phyloP scores from a whole-genome alignment of 2,888 invertebrate genomes.

The Tineola bisselliella region DNA sequence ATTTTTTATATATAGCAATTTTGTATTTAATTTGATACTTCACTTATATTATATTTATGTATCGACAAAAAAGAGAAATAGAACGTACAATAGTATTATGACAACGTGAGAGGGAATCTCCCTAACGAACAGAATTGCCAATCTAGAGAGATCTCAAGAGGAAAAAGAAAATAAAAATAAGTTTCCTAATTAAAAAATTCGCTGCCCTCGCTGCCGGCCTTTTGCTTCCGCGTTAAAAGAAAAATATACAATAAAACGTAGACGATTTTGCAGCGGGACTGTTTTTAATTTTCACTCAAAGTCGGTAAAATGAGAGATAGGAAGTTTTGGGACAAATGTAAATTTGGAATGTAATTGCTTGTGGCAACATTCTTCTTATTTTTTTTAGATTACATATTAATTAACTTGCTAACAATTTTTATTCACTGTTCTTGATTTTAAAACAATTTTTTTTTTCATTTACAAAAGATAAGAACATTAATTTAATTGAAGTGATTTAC shows the following conservation, averaged over 20 bases:
- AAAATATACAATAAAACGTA: slow-evolving; percentile 16
- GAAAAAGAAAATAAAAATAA: slow-evolving; percentile 32
- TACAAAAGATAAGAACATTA: too few species aligned
- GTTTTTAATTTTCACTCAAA: slow-evolving; percentile 9
- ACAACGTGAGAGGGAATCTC: not conserved
- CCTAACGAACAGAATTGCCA: slow-evolving; percentile 6
- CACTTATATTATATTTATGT: too few species aligned
- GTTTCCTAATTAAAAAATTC: slow-evolving; percentile 52
- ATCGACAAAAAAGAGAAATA: too few species aligned
- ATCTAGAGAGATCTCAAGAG: slow-evolving; percentile 9
- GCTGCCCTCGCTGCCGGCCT: slow-evolving; percentile 22
- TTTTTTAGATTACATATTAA: too few species aligned
- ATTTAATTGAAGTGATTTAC: too few species aligned
- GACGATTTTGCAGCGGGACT: not conserved
- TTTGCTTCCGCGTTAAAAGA: slow-evolving; percentile 32
- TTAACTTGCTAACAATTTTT: too few species aligned
- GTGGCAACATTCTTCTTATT: not conserved
- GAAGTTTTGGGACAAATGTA: not conserved
- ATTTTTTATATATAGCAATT: too few species aligned
- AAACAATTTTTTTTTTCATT: too few species aligned
- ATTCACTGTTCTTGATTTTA: too few species aligned
- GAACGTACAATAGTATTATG: not conserved
- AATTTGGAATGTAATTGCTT: not conserved
- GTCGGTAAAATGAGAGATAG: not conserved
- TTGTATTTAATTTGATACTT: too few species aligned